Conservation (phyloP, 2,113 vertebrate genomes). For the Isurus oxyrinchus region DNA sequence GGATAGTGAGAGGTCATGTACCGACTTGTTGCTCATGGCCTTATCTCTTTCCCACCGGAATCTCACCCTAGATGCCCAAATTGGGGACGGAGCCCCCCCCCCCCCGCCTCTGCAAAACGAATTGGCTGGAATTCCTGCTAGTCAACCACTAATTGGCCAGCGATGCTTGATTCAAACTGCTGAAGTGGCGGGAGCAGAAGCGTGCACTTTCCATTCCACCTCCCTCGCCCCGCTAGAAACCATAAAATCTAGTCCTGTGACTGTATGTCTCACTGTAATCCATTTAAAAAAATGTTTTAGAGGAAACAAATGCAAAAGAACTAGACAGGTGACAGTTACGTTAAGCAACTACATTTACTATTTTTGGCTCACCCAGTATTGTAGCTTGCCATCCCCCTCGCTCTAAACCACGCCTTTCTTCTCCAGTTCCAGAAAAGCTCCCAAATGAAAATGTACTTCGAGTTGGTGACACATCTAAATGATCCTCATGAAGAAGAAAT, state of each 20-base stretch:
- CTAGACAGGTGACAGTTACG: neutral
- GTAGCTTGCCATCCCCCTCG: constrained; percentile 91
- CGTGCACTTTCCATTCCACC: neutral
- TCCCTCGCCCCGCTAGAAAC: neutral
- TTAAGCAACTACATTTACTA: neutral
- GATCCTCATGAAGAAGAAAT: constrained; percentile 89
- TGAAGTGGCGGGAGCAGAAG: too few species aligned
- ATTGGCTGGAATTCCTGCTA: neutral
- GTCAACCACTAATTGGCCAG: neutral
- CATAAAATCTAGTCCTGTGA: neutral
- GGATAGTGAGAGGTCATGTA: neutral
- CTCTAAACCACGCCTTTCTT: constrained; percentile 81
- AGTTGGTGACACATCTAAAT: constrained; percentile 90
- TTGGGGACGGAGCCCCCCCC: neutral
- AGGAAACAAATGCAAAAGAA: neutral
- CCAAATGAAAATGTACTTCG: constrained; percentile 95
- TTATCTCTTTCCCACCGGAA: too few species aligned
- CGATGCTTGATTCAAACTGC: neutral
- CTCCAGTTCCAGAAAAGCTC: constrained; percentile 88
- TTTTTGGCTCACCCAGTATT: constrained; percentile 73
- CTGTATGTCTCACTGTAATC: neutral
- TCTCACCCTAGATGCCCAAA: too few species aligned
- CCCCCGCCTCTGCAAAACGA: neutral
- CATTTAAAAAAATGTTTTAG: neutral
- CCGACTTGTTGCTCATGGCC: neutral